Evolutionary conservation across 2,113 vertebrate genomes (phyloP).

Genomic region (Speoplatyrhinus poulsoni): DNA sequence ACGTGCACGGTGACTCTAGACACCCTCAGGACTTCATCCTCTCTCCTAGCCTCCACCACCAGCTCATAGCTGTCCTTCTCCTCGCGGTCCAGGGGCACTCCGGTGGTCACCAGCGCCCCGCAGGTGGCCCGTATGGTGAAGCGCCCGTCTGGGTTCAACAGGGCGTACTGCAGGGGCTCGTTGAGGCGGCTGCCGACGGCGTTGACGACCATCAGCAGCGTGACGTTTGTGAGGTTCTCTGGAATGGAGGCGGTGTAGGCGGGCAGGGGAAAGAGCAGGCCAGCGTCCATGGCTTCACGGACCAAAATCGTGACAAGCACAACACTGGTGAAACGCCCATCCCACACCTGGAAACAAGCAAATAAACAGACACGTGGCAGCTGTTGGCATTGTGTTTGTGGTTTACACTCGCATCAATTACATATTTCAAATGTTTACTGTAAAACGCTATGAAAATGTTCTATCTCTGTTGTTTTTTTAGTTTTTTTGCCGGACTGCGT

Average conservation of each 20-base stretch:
- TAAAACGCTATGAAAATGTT: no score
- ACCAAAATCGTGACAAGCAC: constrained; percentile 85
- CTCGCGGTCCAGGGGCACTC: constrained; percentile 90
- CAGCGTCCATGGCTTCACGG: constrained; percentile 89
- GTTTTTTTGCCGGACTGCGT: no score
- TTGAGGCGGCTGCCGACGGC: constrained; percentile 90
- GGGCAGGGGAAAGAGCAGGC: constrained; percentile 86
- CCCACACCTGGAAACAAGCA: constrained; percentile 77
- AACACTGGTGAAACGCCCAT: constrained; percentile 89
- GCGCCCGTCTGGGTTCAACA: constrained; percentile 91
- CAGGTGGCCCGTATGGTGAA: constrained; percentile 90
- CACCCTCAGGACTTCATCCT: constrained; percentile 86
- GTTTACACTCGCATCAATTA: no score
- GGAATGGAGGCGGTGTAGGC: constrained; percentile 85
- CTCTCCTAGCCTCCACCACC: constrained; percentile 90
- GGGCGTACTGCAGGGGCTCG: constrained; percentile 89
- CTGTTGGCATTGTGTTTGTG: not conserved
- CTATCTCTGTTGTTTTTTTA: no score
- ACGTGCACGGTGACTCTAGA: constrained; percentile 87
- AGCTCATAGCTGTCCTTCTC: constrained; percentile 87
- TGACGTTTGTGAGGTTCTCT: constrained; percentile 86
- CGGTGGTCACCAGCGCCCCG: constrained; percentile 89
- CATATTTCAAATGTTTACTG: no score
- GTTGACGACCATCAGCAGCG: constrained; percentile 84
- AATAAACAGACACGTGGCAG: no score